phyloP scores from a whole-genome alignment of 2,113 vertebrate species.

The Nothoprocta pentlandii region DNA sequence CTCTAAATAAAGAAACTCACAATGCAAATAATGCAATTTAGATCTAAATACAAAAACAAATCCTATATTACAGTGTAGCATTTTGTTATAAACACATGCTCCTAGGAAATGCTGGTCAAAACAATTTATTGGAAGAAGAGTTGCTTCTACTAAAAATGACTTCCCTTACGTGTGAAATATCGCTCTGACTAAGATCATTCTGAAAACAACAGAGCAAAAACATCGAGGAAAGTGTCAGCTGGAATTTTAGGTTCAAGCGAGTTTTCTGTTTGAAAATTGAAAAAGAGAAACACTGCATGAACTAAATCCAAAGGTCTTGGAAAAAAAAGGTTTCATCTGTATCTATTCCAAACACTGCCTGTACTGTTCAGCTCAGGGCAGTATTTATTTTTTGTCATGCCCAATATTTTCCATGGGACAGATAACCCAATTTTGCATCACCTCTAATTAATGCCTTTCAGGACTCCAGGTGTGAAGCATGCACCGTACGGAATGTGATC shows the following conservation, averaged over 20 bases:
- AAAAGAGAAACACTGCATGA: not conserved
- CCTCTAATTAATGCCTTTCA: not conserved
- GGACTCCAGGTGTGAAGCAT: not conserved
- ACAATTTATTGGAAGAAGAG: rapidly evolving
- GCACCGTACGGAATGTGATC: not conserved
- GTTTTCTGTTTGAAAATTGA: not conserved
- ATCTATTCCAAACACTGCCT: not conserved
- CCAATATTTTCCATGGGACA: not conserved
- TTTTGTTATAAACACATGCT: not conserved
- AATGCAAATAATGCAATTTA: not conserved
- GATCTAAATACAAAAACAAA: not conserved
- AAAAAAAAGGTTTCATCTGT: not conserved
- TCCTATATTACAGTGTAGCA: not conserved
- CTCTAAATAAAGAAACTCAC: not conserved
- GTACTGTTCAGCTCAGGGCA: not conserved
- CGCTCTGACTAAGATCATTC: not conserved
- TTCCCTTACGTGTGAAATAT: not conserved
- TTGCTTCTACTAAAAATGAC: not conserved
- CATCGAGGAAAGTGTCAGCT: not conserved
- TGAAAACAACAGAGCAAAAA: not conserved
- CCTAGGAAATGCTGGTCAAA: not conserved
- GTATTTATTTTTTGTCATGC: not conserved
- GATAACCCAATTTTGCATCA: not conserved
- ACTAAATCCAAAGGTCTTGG: not conserved
- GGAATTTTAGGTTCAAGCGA: not conserved